Evolutionary conservation across 2,888 invertebrate genomes (phyloP).

Genomic region (Brenthis ino): DNA sequence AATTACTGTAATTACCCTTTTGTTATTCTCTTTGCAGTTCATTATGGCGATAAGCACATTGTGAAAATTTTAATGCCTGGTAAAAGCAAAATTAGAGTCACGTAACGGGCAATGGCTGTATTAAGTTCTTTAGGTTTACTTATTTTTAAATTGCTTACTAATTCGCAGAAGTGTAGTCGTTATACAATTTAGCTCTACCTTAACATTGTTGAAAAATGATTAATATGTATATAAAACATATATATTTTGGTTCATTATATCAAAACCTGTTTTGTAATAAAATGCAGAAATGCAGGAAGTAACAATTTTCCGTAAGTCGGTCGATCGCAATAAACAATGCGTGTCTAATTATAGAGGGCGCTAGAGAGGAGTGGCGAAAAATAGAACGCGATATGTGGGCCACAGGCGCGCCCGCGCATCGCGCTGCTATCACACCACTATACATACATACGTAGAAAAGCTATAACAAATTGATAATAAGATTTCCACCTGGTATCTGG

Average conservation of each 20-base stretch:
- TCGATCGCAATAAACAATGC: constrained; percentile 71
- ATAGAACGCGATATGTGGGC: constrained; percentile 75
- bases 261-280: background rate
- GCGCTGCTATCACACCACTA: constrained; percentile 19
- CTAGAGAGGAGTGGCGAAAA: constrained; percentile 62
- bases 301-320: constrained; percentile 55
- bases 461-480: background rate
- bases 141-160: background rate
- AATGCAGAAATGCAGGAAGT: constrained; percentile 58
- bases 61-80: background rate
- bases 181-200: too few relatives aligned
- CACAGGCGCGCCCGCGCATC: constrained; percentile 69
- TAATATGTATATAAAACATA: background rate
- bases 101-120: background rate
- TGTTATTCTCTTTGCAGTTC: background rate
- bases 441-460: background rate
- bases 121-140: background rate
- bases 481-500: background rate
- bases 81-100: background rate
- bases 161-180: too few relatives aligned
- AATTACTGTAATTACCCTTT: constrained; percentile 15
- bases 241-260: background rate
- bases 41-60: background rate
- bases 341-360: constrained; percentile 75
- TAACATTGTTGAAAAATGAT: too few relatives aligned